Evolutionary conservation across 2,888 invertebrate genomes (phyloP).

Genomic region (Drosophila leonis): DNA sequence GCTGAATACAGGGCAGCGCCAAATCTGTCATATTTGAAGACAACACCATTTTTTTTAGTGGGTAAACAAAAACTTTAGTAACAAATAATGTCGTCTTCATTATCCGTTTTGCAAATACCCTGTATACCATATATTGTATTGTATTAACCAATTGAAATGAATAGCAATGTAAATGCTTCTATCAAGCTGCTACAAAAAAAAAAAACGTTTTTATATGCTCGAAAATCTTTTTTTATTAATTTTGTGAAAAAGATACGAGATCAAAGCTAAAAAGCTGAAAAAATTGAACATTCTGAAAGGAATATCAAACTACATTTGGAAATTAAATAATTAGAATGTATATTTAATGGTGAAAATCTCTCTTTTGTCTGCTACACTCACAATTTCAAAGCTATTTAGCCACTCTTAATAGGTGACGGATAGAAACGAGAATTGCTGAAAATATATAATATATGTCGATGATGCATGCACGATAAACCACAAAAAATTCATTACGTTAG

Average conservation of each 20-base stretch:
- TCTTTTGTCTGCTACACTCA: background rate
- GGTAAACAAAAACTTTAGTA: background rate
- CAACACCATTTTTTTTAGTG: no score
- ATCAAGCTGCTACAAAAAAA: background rate
- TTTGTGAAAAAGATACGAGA: background rate
- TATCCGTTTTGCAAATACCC: background rate
- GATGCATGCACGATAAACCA: slow-evolving; percentile 49
- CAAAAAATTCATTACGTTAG: slow-evolving; percentile 75
- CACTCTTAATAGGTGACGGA: background rate
- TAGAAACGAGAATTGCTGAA: slow-evolving; percentile 43
- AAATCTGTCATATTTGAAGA: background rate
- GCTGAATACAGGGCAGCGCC: background rate
- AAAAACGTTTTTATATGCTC: no score
- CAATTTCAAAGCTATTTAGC: background rate
- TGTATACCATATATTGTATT: background rate
- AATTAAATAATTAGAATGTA: background rate
- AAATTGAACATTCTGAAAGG: background rate
- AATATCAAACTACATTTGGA: background rate
- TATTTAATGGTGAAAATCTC: background rate
- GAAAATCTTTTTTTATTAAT: background rate
- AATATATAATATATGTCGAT: slow-evolving; percentile 1
- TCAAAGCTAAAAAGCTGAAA: background rate
- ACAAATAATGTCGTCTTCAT: background rate
- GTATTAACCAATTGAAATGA: background rate
- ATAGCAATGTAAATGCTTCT: background rate